phyloP scores from a whole-genome alignment of 2,888 invertebrate species.

The Pollenia labialis region DNA sequence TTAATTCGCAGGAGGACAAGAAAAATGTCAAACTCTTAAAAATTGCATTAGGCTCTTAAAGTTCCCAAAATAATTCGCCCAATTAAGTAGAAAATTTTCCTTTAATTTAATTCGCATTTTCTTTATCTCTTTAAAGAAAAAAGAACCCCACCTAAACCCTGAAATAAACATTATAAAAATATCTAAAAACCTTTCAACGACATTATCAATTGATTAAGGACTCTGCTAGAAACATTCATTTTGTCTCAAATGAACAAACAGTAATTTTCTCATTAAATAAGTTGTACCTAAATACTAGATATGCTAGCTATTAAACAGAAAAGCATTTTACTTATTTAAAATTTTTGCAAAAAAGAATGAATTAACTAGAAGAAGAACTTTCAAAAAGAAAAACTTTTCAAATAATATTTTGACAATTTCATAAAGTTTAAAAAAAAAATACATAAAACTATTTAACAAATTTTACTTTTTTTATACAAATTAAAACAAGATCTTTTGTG shows the following conservation, averaged over 20 bases:
- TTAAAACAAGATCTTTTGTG: constrained; percentile 77
- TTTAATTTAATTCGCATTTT: too few species aligned
- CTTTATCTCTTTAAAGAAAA: too few species aligned
- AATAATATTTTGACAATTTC: constrained; percentile 32
- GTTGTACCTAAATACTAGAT: constrained; percentile 36
- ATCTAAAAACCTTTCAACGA: background rate
- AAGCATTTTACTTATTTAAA: constrained; percentile 6
- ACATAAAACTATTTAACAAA: constrained; percentile 41
- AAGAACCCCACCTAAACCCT: background rate
- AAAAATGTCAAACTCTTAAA: too few species aligned
- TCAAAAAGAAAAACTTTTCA: constrained; percentile 28
- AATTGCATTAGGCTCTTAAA: too few species aligned
- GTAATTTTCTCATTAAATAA: constrained; percentile 28
- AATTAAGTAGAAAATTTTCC: too few species aligned
- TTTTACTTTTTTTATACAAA: constrained; percentile 48
- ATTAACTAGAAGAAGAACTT: constrained; percentile 11
- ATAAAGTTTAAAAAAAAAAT: constrained; percentile 29
- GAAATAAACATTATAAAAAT: constrained; percentile 44
- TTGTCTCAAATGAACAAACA: background rate
- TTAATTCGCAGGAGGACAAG: too few species aligned
- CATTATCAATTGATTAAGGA: background rate
- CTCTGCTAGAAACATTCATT: constrained; percentile 28
- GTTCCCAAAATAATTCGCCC: too few species aligned
- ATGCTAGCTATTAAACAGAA: constrained; percentile 9
- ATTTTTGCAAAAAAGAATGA: constrained; percentile 19